A percentile compares a stretch with the other conserved stretches of the same genome.
Evolutionary conservation across 2,888 invertebrate species (phyloP).

Genomic region (Melinaea marsaeus): DNA sequence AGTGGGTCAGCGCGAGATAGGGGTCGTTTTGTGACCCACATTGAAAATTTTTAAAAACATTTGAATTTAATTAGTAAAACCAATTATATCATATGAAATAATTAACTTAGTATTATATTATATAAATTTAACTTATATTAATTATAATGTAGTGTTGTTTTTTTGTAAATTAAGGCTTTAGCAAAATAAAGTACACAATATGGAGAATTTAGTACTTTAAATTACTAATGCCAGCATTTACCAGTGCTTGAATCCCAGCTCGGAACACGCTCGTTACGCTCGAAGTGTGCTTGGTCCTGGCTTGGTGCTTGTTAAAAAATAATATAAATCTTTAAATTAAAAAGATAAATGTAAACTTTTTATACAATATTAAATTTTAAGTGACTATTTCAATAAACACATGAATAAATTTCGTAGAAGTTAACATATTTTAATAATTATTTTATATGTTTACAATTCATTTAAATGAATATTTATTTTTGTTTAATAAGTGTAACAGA

Average conservation of each 20-base stretch:
- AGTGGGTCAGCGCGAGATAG: background rate
- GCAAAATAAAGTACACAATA: constrained; percentile 54
- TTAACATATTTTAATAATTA: no score
- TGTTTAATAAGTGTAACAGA: no score
- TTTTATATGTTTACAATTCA: no score
- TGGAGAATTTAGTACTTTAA: constrained; percentile 58
- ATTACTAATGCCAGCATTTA: constrained; percentile 58
- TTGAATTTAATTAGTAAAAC: background rate
- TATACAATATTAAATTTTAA: no score
- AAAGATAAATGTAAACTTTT: no score
- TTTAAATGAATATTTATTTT: no score
- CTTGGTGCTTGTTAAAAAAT: no score
- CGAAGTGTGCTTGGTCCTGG: background rate
- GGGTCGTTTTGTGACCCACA: background rate
- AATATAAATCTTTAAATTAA: no score
- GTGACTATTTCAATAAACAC: no score
- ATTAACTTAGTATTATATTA: background rate
- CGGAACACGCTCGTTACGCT: background rate
- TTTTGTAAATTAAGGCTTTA: constrained; percentile 44
- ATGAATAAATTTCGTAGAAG: no score
- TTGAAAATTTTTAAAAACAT: background rate
- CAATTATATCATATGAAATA: background rate
- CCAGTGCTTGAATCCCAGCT: constrained; percentile 13
- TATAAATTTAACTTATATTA: no score
- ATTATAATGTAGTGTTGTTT: background rate